These are phyloP conservation scores for Protobothrops flavoviridis DNA, from an alignment of 2,113 vertebrate genomes.

Conservation along the genomic window DNA sequence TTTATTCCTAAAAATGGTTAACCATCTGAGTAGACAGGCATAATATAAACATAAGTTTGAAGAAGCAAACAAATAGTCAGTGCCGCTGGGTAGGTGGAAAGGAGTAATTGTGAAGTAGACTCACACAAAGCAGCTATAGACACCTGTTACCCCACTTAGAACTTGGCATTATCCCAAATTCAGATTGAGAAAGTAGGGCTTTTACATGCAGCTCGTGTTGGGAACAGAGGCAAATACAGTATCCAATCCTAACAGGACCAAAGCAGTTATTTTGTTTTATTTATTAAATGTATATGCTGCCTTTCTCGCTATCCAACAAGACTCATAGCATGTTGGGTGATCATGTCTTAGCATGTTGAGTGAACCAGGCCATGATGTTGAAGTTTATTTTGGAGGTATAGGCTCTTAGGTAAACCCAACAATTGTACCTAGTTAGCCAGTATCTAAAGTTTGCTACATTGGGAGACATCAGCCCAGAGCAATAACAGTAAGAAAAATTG, in stretches of 20 bases:
- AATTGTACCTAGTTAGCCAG: neutral
- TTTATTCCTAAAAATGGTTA: neutral
- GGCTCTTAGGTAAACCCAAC: neutral
- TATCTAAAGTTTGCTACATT: neutral
- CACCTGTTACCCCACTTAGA: neutral
- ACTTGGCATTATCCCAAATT: neutral
- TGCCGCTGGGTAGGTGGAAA: neutral
- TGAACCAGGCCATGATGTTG: neutral
- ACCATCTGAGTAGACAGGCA: neutral
- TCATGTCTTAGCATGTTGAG: neutral
- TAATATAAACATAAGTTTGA: neutral
- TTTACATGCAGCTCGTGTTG: neutral
- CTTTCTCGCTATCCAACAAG: neutral
- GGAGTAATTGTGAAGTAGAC: neutral
- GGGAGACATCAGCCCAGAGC: neutral
- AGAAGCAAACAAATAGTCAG: neutral
- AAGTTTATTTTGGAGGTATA: neutral
- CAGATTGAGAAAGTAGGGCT: neutral
- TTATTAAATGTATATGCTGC: neutral
- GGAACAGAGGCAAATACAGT: neutral
- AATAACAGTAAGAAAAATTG: neutral
- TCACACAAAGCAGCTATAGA: neutral
- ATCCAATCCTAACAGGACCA: neutral
- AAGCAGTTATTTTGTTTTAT: neutral
- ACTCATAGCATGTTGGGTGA: neutral